Percentiles rank a stretch among this genome's conserved stretches.
phyloP scores from a whole-genome alignment of 2,797 vertebrate species.

The Crypturellus tataupa region DNA sequence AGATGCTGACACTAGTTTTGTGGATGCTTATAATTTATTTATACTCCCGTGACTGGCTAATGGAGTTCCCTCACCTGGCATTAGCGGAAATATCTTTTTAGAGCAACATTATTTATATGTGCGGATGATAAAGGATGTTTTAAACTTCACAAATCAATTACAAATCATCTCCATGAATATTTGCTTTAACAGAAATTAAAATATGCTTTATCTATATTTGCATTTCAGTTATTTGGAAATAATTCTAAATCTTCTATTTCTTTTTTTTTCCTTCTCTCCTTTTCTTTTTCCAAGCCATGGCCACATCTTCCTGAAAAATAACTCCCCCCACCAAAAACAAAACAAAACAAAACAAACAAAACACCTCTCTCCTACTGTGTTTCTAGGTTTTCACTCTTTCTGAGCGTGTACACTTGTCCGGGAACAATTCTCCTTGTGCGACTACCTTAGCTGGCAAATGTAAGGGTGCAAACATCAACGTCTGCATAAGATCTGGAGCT shows the following conservation, averaged over 20 bases:
- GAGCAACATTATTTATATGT: neutral
- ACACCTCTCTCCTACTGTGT: neutral
- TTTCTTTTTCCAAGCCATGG: neutral
- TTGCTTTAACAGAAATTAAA: neutral
- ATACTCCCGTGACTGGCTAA: conserved; percentile 23
- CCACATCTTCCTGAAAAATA: neutral
- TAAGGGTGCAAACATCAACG: neutral
- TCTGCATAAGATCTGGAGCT: neutral
- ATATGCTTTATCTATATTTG: neutral
- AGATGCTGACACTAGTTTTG: conserved; percentile 31
- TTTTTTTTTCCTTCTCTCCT: rapidly evolving
- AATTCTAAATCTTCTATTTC: neutral
- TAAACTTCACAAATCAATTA: neutral
- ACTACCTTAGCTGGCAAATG: neutral
- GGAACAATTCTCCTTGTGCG: neutral
- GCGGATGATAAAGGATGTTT: neutral
- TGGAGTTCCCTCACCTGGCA: conserved; percentile 2
- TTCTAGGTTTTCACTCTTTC: neutral
- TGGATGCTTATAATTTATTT: conserved; percentile 3
- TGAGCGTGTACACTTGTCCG: rapidly evolving
- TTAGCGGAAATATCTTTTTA: conserved; percentile 20
- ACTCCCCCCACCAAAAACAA: no score
- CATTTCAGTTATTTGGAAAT: neutral
- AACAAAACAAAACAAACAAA: no score
- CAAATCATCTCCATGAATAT: neutral